These are phyloP conservation scores for Schmidtea mediterranea DNA, from an alignment of 1,140 invertebrate species.

Conservation along the genomic window DNA sequence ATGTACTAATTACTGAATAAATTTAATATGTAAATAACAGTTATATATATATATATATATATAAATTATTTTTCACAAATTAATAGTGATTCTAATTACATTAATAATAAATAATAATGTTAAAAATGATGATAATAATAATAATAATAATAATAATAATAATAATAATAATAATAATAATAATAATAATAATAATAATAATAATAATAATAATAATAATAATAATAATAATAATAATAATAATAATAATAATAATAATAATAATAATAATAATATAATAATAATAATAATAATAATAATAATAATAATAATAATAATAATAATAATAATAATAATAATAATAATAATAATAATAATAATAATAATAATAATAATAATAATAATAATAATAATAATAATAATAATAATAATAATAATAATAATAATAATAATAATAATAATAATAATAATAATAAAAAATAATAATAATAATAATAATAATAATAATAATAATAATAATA, in stretches of 20 bases:
- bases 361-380: constrained; percentile 16
- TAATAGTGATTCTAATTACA: constrained; percentile 29
- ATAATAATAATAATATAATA: background rate
- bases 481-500: background rate
- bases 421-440: constrained; percentile 29
- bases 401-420: background rate
- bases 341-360: constrained; percentile 20
- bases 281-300: no score
- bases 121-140: no score
- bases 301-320: background rate
- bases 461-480: constrained; percentile 33
- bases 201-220: constrained; percentile 29
- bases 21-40: no score
- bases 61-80: no score
- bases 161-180: constrained; percentile 4
- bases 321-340: constrained; percentile 29
- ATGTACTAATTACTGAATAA: no score
- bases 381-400: constrained; percentile 29
- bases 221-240: background rate
- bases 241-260: constrained; percentile 29
- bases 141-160: constrained; percentile 32
- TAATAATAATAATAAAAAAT: background rate
- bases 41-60: no score
- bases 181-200: constrained; percentile 27
- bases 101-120: no score